Evolutionary conservation across 2,888 invertebrate species (phyloP), one percentile per base, ranked within the genome.

Genomic region (Dynastes maya): DNA sequence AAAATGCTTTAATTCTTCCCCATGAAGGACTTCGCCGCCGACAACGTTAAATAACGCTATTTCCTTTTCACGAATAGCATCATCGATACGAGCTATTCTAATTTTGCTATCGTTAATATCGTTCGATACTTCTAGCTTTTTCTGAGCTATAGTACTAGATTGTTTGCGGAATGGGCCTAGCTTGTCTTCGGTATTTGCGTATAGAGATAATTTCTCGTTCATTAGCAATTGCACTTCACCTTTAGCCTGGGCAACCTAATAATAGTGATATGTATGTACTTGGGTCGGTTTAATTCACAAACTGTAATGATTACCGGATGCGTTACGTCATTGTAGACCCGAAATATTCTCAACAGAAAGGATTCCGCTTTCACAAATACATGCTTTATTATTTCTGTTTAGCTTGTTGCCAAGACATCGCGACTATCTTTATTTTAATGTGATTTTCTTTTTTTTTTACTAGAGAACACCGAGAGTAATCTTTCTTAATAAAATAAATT

Each of bases 121-220:
- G 81, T 93, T 93, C 0, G 95, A 94, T 53, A 94, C 92, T 16
- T 91, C 90, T 81, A 95, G 94, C 86, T 97, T 97, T 86, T 96
- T 96, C 78, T 95, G 92, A 11, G 93, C 91, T 67, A 96, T 94
- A 32, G 95, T 94, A 0, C 93, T 91, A 0, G 95, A 95, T 89
- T 97, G 97, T 85, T 97, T 96, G 49, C 96, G 91, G 86, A 96
- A 97, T 63, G 96, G 94, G 0, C 94, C 93, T 80, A 96, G 89
- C 86, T 96, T 95, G 86, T 96, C 96, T 79, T 91, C 91, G 77
- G 91, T 90, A 84, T 92, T 82, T 16, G 79, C 80, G 11, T 83
- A 81, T 2, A 80, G 40, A 27, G 81, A 75, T n/a, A 82, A 74
- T 80, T 85, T 83, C 77, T 82, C 81, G 29, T 78, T 82, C 32